Evolutionary conservation across 2,888 invertebrate species (phyloP), one percentile per base, ranked within the genome.

Genomic region (Heliconius cydno): DNA sequence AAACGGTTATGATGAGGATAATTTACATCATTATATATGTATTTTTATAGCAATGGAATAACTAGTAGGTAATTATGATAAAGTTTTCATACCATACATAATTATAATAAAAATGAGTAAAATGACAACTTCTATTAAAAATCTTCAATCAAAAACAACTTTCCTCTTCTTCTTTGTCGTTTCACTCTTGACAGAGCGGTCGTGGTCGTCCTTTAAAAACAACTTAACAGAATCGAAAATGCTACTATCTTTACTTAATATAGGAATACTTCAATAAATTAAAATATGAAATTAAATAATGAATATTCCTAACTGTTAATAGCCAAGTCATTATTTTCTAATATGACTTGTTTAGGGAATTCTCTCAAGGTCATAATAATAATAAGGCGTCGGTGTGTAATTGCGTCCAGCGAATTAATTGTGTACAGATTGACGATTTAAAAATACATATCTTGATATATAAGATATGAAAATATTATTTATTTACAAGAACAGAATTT

Each of bases 301-400:
- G 6, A 41, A 25, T 25, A 15, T 38, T 38, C 38, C 19, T 5
- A 34, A 60, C 7, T 13, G 15, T 34, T 13, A 30, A 74, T 65
- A 19, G 63, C 60, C 71, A 52, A 52, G 46, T 72, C 30, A 73
- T 71, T 63, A 68, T 46, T 73, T 72, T 76, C 38, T 75, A 79
- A 72, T 79, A 77, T 57, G 52, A 41, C 72, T 80, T 78, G 80
- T 77, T 81, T 82, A 71, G 73, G 78, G 76, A 68, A 78, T 76
- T 76, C 30, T 80, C 63, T 74, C 78, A 82, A 82, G 81, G 81
- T 78, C 65, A 67, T 70, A 81, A 68, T 34, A 81, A 68, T 34
- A 76, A 72, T 57, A 65, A 79, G 52, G 46, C 28, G 65, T 77
- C n/a, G n/a, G 60, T 41, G n/a, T 22, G 77, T 72, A 72, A 74